Conservation (phyloP, 2,113 vertebrate genomes). For the Ailuropoda melanoleuca region DNA sequence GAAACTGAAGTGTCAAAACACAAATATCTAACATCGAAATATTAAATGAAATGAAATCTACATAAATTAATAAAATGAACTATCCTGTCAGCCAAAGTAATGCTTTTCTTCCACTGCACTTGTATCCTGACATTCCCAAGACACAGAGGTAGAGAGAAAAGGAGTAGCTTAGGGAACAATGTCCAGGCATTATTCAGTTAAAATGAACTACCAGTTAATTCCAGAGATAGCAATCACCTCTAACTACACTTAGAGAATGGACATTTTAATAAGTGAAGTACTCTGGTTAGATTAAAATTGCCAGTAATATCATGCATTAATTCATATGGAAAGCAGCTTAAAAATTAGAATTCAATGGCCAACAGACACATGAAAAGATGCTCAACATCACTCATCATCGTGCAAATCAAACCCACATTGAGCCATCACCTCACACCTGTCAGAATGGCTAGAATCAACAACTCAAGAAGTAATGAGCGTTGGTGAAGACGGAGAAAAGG, state of each 20-base stretch:
- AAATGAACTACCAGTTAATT: neutral
- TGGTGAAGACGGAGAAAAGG: neutral
- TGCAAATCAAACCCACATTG: neutral
- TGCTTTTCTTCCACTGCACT: neutral
- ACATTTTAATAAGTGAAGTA: neutral
- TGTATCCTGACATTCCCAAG: neutral
- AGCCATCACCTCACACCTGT: neutral
- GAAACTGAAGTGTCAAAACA: neutral
- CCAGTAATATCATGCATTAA: neutral
- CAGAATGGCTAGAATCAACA: neutral
- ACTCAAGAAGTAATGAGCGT: neutral
- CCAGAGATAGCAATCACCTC: neutral
- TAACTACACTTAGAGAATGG: neutral
- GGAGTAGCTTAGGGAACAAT: neutral
- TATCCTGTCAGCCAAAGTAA: neutral
- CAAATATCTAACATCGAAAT: neutral
- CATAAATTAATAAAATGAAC: neutral
- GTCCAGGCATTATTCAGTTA: neutral
- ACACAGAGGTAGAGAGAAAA: neutral
- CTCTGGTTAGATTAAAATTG: neutral
- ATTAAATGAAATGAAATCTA: neutral
- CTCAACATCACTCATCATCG: neutral
- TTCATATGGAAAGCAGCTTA: neutral
- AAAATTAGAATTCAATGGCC: neutral
- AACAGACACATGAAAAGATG: neutral